Evolutionary conservation across 2,113 vertebrate genomes (phyloP), one percentile per base, ranked within the genome.

Genomic region (Pelvicachromis taeniatus): DNA sequence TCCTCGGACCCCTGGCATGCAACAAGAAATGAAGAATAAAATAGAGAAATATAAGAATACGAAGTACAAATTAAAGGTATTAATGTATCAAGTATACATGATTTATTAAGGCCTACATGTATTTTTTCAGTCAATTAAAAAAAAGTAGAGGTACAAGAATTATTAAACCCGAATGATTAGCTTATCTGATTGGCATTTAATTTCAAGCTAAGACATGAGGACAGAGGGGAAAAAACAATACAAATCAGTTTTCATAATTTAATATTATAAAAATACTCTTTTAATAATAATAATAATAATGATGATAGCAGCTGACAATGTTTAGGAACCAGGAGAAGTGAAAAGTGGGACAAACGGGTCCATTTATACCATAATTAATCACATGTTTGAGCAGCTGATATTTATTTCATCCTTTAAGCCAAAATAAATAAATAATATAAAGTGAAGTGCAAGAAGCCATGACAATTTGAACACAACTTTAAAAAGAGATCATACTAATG

Each of bases 271-370:
- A 48, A 70, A 26, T 70, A 5, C 12, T 23, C 0, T 4, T 45
- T 0, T 26, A 0, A 45, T 45, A 45, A 45, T 14, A 45, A 11
- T 33, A 33, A 33, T 33, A 38, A 65, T 38, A 19, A 65, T 38
- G 38, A 65, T 21, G 4, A 29, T 29, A 4, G 4, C 4, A 65
- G 1, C 12, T 17, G 38, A 16, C n/a, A 42, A 16, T 42, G 38
- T 42, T 68, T 38, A 68, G 63, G 14, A 26, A 2, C n/a, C 2
- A 0, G 35, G n/a, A 40, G 0, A 23, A 68, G 38, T 48, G 45
- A 50, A 50, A 50, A 50, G 42, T 42, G 7, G 13, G 38, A 45
- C 45, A 38, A 42, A 70, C 38, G 23, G 38, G 38, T 2, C 21
- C 21, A 70, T 70, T 70, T 26, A 70, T 26, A 23, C 38, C 38